phyloP scores from a whole-genome alignment of 2,797 vertebrate genomes.

The Tachyglossus aculeatus region DNA sequence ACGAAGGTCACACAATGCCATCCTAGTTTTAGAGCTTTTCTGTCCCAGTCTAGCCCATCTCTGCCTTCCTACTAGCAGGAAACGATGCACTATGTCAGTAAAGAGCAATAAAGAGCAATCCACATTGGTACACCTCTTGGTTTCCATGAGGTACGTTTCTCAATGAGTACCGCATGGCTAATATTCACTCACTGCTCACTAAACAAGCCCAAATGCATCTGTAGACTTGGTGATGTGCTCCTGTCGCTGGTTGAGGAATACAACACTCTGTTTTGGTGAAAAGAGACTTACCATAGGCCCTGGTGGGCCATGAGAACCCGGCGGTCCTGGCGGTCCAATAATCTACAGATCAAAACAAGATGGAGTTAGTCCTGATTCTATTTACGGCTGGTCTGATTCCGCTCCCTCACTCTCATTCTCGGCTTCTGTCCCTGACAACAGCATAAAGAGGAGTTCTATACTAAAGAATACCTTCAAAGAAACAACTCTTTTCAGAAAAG shows the following conservation, averaged over 20 bases:
- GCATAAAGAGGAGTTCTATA: constrained; percentile 11
- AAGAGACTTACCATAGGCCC: constrained; percentile 92
- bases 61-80: not conserved
- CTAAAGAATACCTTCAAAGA: constrained; percentile 18
- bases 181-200: not conserved
- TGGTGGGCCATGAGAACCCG: constrained; percentile 92
- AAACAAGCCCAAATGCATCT: not conserved
- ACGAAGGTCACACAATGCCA: not conserved
- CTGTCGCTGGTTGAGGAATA: not conserved
- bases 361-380: constrained; percentile 32
- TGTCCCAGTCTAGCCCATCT: not conserved
- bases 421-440: constrained; percentile 30
- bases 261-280: not conserved
- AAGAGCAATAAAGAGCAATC: no score
- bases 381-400: constrained; percentile 37
- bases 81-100: not conserved
- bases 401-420: not conserved
- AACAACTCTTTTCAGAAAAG: not conserved
- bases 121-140: not conserved
- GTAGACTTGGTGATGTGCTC: not conserved
- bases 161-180: not conserved
- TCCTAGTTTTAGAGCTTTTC: not conserved
- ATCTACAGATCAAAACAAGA: constrained; percentile 79
- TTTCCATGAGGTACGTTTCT: not conserved
- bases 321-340: constrained; percentile 87